These are phyloP conservation scores for Oreocharis arfaki DNA, from an alignment of 2,113 vertebrate genomes.

Conservation along the genomic window DNA sequence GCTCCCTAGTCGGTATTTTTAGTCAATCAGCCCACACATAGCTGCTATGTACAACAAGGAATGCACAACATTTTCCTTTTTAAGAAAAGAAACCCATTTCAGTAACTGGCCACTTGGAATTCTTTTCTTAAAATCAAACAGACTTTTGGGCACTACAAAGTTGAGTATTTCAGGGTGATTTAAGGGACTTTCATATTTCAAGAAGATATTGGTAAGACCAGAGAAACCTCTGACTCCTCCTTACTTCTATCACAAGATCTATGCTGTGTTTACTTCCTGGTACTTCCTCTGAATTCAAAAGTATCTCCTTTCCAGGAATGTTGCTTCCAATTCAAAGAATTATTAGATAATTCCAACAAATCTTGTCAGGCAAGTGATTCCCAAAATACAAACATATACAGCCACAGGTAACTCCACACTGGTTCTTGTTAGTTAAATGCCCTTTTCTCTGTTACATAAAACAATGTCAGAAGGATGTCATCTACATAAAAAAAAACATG, in stretches of 20 bases:
- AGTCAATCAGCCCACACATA: not conserved
- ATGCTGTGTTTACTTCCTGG: not conserved
- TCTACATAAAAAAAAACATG: not conserved
- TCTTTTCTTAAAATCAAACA: not conserved
- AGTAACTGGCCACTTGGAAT: not conserved
- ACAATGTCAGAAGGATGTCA: not conserved
- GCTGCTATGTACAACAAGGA: not conserved
- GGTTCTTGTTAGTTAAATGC: not conserved
- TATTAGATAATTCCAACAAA: not conserved
- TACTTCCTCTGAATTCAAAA: not conserved
- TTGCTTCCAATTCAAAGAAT: not conserved
- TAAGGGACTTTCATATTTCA: not conserved
- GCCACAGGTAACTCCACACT: not conserved
- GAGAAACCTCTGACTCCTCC: not conserved
- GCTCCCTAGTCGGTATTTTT: not conserved
- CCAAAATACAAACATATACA: not conserved
- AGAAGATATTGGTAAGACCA: not conserved
- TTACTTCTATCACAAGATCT: not conserved
- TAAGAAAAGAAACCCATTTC: not conserved
- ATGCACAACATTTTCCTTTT: not conserved
- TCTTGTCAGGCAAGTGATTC: not conserved
- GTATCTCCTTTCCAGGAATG: not conserved
- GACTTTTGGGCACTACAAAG: not conserved
- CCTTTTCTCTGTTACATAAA: not conserved
- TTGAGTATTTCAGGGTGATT: not conserved